phyloP scores from a whole-genome alignment of 2,797 vertebrate species.

The Pipistrellus pipistrellus region DNA sequence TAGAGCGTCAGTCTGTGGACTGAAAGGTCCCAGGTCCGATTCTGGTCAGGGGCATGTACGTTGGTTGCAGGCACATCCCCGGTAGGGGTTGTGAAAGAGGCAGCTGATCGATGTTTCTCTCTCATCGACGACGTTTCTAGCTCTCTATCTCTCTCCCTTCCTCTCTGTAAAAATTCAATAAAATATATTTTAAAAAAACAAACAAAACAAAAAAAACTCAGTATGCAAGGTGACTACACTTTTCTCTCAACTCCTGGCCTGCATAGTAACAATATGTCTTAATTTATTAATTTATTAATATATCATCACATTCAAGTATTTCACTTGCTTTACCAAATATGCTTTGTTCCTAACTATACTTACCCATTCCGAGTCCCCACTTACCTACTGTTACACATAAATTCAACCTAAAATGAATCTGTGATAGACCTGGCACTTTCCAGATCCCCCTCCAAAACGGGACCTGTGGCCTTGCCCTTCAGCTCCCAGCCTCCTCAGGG shows the following conservation, averaged over 20 bases:
- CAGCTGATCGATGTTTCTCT: too few relatives aligned
- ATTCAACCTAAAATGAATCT: not conserved
- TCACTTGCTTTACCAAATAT: not conserved
- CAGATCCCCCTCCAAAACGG: not conserved
- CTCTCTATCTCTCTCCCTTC: too few relatives aligned
- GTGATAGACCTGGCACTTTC: not conserved
- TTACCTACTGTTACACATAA: not conserved
- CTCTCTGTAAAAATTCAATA: too few relatives aligned
- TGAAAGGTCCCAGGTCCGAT: too few relatives aligned
- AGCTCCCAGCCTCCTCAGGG: not conserved
- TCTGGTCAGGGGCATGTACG: too few relatives aligned
- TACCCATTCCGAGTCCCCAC: not conserved
- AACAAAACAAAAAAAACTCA: too few relatives aligned
- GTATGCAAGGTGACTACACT: not conserved
- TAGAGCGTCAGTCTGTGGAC: too few relatives aligned
- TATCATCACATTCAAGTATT: not conserved
- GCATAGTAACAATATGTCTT: not conserved
- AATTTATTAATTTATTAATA: not conserved
- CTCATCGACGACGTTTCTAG: too few relatives aligned
- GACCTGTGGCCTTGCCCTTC: not conserved
- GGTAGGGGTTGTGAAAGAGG: too few relatives aligned
- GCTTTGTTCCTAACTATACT: not conserved
- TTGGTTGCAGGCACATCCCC: too few relatives aligned
- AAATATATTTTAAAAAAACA: not conserved
- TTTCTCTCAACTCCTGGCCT: conserved; percentile 32